These are phyloP conservation scores for Drosophila melanogaster DNA, from an alignment of 1,140 invertebrate species.

Conservation along the genomic window Release_6_plus_ISO1_MT NC_004354.4:5724001-5724500, in stretches of 20 bases:
- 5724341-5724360: background rate
- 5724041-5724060: background rate
- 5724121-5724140: conserved; percentile 15
- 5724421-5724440: conserved; percentile 32
- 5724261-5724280: conserved; percentile 17
- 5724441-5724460: conserved; percentile 19
- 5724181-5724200: conserved; percentile 53
- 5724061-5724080: conserved; percentile 5
- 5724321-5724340: too few species aligned
- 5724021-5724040: conserved; percentile 18
- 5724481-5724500: background rate
- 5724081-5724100: conserved; percentile 30
- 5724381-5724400: conserved; percentile 11
- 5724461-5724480: background rate
- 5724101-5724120: conserved; percentile 28
- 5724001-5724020: conserved; percentile 2
- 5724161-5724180: conserved; percentile 67
- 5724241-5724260: conserved; percentile 52
- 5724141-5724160: conserved; percentile 37
- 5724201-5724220: conserved; percentile 17
- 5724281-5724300: background rate
- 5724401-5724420: conserved; percentile 2
- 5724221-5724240: conserved; percentile 15
- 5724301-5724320: too few species aligned
- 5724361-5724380: conserved; percentile 16